Base-by-base conservation (phyloP, 2,888 invertebrate genomes). In the Parnassius orleans region DNA sequence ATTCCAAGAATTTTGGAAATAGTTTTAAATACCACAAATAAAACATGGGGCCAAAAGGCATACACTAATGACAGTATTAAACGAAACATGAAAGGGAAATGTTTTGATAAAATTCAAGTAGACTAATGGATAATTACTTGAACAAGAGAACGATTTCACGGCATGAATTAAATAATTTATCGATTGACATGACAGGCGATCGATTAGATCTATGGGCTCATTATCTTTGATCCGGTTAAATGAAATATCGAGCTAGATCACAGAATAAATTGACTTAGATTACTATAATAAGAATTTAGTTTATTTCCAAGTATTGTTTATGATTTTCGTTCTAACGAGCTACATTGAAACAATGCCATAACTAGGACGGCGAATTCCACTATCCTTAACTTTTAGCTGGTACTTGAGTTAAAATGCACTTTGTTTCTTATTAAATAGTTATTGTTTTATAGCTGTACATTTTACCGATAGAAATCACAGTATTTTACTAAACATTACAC, bases 151-250 rank as follows among this genome's bases (percentile, higher is more conserved):
- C 43, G 19, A 61, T 48, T 57, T 57, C 19, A 42, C 51, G 61
- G 53, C 57, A 57, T 50, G 57, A 53, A 57, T 62, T 62, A 64
- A 68, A 65, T 64, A 65, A 66, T 61, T 65, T 65, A 67, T 71
- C 66, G 65, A 69, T 69, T 68, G 61, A 54, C 64, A 53, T 61
- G 65, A 68, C 69, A 65, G 62, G 46, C 67, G 68, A 73, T 69
- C 67, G 65, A 72, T 71, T 70, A 61, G 63, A 65, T 67, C 65
- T 64, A 43, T 48, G 53, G 65, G 57, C 63, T 61, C 66, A 69
- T 73, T 70, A 65, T 66, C 66, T 66, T 61, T 66, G 65, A 64
- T 68, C 65, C 66, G 65, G 65, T 55, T 62, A 65, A 66, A 57
- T 57, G 56, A 43, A 62, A 61, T 62, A 62, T 62, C 50, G 47